Evolutionary conservation across 30 jellyfish, hydroid and myxozoan species (phyloP).

Genomic region (Aurelia sp.): DNA sequence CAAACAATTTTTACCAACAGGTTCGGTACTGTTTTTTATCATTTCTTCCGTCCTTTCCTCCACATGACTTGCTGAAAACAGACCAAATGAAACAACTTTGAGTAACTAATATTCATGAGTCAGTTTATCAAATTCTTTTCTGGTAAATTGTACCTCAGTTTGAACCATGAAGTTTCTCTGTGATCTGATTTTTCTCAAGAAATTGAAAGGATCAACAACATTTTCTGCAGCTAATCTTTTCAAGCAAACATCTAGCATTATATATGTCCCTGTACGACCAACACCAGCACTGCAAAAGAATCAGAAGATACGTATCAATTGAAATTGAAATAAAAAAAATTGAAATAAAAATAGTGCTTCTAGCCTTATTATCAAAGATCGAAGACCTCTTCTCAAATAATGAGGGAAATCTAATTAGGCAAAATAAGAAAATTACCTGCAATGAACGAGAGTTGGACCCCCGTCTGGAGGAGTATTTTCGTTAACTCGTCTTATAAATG

Average conservation of each 20-base stretch:
- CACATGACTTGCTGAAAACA: too few species aligned
- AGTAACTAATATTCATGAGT: too few species aligned
- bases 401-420: too few species aligned
- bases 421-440: slow-evolving; percentile 73
- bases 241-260: slow-evolving; percentile 78
- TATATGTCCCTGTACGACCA: slow-evolving; percentile 98
- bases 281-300: slow-evolving; percentile 92
- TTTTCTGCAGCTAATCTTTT: slow-evolving; percentile 72
- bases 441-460: slow-evolving; percentile 93
- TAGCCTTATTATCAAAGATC: neutral
- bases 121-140: too few species aligned
- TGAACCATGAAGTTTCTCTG: slow-evolving; percentile 96
- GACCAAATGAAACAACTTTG: too few species aligned
- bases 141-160: slow-evolving; percentile 78
- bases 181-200: slow-evolving; percentile 67
- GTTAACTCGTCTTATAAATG: slow-evolving; percentile 85
- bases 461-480: slow-evolving; percentile 48
- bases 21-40: too few species aligned
- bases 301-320: too few species aligned
- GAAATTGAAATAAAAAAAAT: too few species aligned
- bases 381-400: neutral
- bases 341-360: neutral
- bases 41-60: too few species aligned
- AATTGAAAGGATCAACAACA: slow-evolving; percentile 72
- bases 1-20: too few species aligned